Evolutionary conservation across 2,113 vertebrate species (phyloP).

Genomic region (Lathamus discolor): DNA sequence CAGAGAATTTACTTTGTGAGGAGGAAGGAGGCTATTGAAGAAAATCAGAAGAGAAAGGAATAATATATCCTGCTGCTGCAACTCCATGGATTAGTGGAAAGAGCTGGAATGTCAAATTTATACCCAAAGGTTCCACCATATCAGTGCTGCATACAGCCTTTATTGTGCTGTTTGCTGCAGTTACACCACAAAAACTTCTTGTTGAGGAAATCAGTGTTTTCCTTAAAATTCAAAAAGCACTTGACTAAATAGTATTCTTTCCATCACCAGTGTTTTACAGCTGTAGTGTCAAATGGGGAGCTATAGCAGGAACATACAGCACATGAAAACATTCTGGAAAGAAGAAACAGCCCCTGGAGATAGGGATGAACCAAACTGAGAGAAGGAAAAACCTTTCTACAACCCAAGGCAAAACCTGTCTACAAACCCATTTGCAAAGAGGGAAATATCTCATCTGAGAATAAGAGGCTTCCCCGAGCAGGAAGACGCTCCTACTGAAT

Average conservation of each 20-base stretch:
- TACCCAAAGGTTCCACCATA: background rate
- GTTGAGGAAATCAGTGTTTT: background rate
- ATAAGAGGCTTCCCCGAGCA: background rate
- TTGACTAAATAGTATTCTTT: background rate
- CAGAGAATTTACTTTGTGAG: background rate
- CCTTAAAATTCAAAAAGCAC: background rate
- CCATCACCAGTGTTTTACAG: background rate
- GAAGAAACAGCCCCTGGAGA: background rate
- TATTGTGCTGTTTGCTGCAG: background rate
- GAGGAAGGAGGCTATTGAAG: background rate
- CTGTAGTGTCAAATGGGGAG: background rate
- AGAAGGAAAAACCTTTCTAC: background rate
- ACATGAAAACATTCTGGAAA: background rate
- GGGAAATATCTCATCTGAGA: background rate
- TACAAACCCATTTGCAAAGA: background rate
- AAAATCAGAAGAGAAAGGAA: background rate
- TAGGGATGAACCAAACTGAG: background rate
- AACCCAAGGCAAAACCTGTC: background rate
- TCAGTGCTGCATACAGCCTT: rapidly evolving
- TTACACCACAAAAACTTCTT: background rate
- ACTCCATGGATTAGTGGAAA: background rate
- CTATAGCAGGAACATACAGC: rapidly evolving
- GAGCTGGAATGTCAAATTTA: background rate
- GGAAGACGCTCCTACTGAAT: background rate
- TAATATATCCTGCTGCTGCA: background rate